phyloP scores from a whole-genome alignment of 2,888 invertebrate species.

The Tortricodes alternella region DNA sequence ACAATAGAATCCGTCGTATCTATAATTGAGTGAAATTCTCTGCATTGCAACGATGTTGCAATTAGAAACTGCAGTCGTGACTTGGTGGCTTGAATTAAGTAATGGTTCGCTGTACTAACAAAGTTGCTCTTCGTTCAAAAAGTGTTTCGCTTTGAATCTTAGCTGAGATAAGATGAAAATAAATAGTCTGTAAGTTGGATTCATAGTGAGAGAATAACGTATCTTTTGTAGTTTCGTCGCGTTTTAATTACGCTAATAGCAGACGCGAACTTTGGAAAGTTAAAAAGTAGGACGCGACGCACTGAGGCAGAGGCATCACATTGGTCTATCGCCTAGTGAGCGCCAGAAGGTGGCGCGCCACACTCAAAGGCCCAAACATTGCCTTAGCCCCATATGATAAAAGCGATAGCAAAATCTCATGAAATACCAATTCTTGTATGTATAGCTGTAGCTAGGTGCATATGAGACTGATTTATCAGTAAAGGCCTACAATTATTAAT shows the following conservation, averaged over 20 bases:
- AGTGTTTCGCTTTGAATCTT: constrained; percentile 26
- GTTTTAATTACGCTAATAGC: constrained; percentile 82
- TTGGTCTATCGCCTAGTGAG: constrained; percentile 40
- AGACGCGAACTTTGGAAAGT: constrained; percentile 61
- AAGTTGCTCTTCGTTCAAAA: constrained; percentile 18
- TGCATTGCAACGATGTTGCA: constrained; percentile 22
- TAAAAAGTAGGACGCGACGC: constrained; percentile 69
- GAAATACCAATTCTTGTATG: no score
- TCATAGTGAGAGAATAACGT: constrained; percentile 50
- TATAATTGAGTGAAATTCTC: constrained; percentile 26
- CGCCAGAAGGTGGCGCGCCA: no score
- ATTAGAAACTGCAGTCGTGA: constrained; percentile 24
- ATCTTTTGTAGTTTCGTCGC: constrained; percentile 67
- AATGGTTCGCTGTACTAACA: constrained; percentile 22
- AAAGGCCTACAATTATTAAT: no score
- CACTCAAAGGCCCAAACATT: no score
- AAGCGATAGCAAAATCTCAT: no score
- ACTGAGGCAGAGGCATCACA: constrained; percentile 58
- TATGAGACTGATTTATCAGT: no score
- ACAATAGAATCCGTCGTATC: constrained; percentile 24
- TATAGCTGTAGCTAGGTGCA: no score
- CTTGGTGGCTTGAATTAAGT: constrained; percentile 17
- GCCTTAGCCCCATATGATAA: no score
- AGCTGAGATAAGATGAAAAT: constrained; percentile 23
- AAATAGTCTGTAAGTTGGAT: constrained; percentile 47